A percentile compares a stretch with the other conserved stretches of the same genome.
These are phyloP conservation scores for Istiophorus platypterus DNA, from an alignment of 2,113 vertebrate species.

Conservation along the genomic window DNA sequence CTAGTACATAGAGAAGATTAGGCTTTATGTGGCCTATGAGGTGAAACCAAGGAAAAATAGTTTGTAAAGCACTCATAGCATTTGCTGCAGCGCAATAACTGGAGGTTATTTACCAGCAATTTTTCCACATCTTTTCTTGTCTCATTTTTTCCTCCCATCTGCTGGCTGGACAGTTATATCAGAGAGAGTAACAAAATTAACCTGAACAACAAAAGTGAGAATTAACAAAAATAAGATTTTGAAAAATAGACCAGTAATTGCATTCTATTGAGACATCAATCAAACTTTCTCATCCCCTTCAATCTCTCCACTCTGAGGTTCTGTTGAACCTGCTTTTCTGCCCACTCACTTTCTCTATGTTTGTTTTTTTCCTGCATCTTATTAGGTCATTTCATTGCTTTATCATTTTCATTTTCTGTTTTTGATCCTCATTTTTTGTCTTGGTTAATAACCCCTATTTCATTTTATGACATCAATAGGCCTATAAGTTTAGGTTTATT, in stretches of 20 bases:
- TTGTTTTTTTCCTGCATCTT: neutral
- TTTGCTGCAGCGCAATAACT: neutral
- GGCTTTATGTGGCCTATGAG: slow-evolving; percentile 3
- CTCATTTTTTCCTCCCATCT: too few relatives aligned
- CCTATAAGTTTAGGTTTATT: too few relatives aligned
- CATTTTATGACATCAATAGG: neutral
- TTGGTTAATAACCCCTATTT: neutral
- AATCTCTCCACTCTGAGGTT: neutral
- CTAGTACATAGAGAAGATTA: neutral
- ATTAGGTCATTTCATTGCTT: neutral
- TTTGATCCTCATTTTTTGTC: neutral
- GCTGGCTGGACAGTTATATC: neutral
- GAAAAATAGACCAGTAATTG: neutral
- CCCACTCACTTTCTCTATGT: neutral
- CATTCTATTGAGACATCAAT: neutral
- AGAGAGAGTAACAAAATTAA: slow-evolving; percentile 3
- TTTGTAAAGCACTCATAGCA: neutral
- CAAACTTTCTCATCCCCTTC: neutral
- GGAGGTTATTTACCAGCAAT: neutral
- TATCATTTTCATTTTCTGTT: neutral
- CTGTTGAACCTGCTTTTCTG: neutral
- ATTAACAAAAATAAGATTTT: neutral
- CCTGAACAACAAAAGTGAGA: neutral
- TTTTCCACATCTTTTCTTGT: neutral
- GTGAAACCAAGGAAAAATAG: neutral